phyloP scores from a whole-genome alignment of 2,113 vertebrate genomes.

The Kryptolebias marmoratus region DNA sequence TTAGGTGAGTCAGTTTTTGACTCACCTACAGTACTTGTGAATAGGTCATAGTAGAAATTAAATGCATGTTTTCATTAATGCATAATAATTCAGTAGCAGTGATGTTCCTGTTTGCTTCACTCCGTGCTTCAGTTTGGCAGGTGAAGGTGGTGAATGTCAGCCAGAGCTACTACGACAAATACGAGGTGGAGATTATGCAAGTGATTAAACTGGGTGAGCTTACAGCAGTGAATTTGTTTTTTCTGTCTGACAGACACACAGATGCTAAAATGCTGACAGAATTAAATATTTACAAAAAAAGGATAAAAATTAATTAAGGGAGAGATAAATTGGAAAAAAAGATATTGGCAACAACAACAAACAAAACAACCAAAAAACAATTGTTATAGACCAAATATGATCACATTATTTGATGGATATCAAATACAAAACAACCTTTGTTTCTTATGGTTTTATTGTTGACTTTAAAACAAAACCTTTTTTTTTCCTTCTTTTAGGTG shows the following conservation, averaged over 20 bases:
- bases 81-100: too few relatives aligned
- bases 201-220: slow-evolving; percentile 79
- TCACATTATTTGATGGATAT: too few relatives aligned
- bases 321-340: too few relatives aligned
- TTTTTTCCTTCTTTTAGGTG: slow-evolving; percentile 39
- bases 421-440: too few relatives aligned
- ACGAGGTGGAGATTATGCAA: slow-evolving; percentile 75
- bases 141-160: slow-evolving; percentile 68
- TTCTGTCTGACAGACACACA: background rate
- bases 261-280: background rate
- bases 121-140: slow-evolving; percentile 66
- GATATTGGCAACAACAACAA: too few relatives aligned
- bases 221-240: background rate
- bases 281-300: background rate
- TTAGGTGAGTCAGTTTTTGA: background rate
- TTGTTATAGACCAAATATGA: too few relatives aligned
- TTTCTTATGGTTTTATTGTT: background rate
- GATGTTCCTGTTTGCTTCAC: background rate
- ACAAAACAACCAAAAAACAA: too few relatives aligned
- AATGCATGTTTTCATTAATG: background rate
- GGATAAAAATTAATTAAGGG: too few relatives aligned
- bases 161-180: slow-evolving; percentile 78
- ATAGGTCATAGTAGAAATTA: background rate
- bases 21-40: background rate
- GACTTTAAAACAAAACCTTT: background rate